Evolutionary conservation across 1,140 invertebrate species (phyloP), one percentile per base, ranked within the genome.

Genomic region (Drosophila santomea): DNA sequence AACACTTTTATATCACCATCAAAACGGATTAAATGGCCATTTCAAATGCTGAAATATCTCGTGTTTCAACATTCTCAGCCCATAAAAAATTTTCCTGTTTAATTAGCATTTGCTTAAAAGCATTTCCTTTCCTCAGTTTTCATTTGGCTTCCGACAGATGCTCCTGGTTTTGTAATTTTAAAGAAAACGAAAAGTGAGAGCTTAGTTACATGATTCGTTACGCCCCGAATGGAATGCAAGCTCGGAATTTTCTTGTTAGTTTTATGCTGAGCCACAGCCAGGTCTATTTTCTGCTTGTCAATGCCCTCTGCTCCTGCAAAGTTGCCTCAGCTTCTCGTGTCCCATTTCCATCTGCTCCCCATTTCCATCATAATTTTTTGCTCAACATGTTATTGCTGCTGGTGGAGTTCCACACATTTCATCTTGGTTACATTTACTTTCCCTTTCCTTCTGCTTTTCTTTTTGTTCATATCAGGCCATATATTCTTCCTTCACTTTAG

Each of bases 381-480:
- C 59, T 61, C 74, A 41, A 71, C 58, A 67, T 78, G 69, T 77
- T 84, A 60, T 78, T 88, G 58, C 74, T 72, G 52, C 28, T 20
- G 38, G 17, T 48, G 63, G 36, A 59, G 54, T 6, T 39, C 54
- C 43, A 58, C 61, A 74, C 62, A 82, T 86, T 86, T 82, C 69
- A 86, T 88, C 82, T 75, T 78, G 50, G 67, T 71, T 71, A 71
- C 67, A 71, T 62, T 69, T 52, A 78, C 83, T 88, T 78, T 85
- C 76, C 77, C 64, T 85, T 85, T 82, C 25, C 20, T 35, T 10
- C 4, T 4, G 32, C 57, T 41, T 41, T 55, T 15, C 20, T 23
- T 64, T 41, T 35, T 66, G 54, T 17, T 43, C 74, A 25, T 71
- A 47, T 57, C n/a, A 60, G 56, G 39, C 61, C 80, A 68, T 51